Conservation (phyloP, 1,140 invertebrate genomes). For the Drosophila azteca region DNA sequence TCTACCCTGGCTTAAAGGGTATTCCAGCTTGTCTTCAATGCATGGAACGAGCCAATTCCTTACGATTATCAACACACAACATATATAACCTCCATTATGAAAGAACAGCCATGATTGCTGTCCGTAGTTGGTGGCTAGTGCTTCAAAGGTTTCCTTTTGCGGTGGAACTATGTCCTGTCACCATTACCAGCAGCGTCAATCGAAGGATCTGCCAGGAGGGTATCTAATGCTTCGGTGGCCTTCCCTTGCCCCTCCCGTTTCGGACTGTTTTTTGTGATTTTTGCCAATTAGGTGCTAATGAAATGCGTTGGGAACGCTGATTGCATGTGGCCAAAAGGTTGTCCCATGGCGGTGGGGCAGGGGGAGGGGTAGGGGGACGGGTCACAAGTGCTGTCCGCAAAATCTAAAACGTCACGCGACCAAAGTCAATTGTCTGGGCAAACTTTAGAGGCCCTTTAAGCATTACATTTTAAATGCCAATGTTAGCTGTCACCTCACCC, state of each 20-base stretch:
- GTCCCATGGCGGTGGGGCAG: background rate
- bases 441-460: constrained; percentile 56
- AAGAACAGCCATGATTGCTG: no score
- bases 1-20: background rate
- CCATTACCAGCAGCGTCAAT: no score
- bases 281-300: constrained; percentile 75
- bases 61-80: no score
- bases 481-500: constrained; percentile 73
- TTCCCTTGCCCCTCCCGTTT: background rate
- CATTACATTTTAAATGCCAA: constrained; percentile 77
- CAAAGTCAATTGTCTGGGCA: constrained; percentile 74
- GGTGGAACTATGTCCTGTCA: no score
- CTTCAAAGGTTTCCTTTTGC: no score
- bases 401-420: constrained; percentile 67
- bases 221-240: background rate
- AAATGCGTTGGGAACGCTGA: constrained; percentile 66
- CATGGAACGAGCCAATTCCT: no score
- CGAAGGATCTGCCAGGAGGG: no score
- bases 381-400: constrained; percentile 7
- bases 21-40: background rate
- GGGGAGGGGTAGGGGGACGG: background rate
- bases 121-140: no score
- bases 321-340: constrained; percentile 66
- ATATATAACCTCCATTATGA: no score
- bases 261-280: constrained; percentile 38